Conservation (phyloP, 2,113 vertebrate species). For the Conger conger region DNA sequence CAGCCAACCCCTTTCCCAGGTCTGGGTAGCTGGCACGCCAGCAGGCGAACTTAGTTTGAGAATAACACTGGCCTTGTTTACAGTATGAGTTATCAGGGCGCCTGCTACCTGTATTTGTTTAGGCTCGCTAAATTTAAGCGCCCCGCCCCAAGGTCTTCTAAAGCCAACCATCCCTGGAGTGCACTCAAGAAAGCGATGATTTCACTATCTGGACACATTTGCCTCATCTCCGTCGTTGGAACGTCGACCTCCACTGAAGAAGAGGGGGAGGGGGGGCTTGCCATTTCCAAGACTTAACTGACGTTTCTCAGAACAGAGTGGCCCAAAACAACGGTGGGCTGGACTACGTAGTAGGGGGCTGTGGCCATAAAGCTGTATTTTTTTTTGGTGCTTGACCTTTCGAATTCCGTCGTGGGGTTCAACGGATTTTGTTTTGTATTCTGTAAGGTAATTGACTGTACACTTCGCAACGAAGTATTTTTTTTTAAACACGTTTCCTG, state of each 20-base stretch:
- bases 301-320: constrained; percentile 24
- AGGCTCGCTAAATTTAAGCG: not conserved
- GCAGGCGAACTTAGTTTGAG: not conserved
- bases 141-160: constrained; percentile 9
- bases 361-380: constrained; percentile 29
- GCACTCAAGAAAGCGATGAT: constrained; percentile 8
- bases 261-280: not conserved
- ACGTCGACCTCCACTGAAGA: not conserved
- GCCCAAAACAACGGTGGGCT: not conserved
- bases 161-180: not conserved
- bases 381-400: constrained; percentile 53
- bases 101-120: not conserved
- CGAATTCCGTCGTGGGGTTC: constrained; percentile 51
- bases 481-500: constrained; percentile 60
- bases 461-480: constrained; percentile 74
- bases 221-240: not conserved
- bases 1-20: not conserved
- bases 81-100: not conserved
- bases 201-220: not conserved
- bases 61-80: constrained; percentile 31
- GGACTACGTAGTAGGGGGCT: not conserved
- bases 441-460: constrained; percentile 50
- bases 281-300: constrained; percentile 20
- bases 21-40: not conserved
- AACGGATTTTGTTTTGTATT: constrained; percentile 42